Conservation (phyloP, 2,113 vertebrate genomes). For the Spea bombifrons region DNA sequence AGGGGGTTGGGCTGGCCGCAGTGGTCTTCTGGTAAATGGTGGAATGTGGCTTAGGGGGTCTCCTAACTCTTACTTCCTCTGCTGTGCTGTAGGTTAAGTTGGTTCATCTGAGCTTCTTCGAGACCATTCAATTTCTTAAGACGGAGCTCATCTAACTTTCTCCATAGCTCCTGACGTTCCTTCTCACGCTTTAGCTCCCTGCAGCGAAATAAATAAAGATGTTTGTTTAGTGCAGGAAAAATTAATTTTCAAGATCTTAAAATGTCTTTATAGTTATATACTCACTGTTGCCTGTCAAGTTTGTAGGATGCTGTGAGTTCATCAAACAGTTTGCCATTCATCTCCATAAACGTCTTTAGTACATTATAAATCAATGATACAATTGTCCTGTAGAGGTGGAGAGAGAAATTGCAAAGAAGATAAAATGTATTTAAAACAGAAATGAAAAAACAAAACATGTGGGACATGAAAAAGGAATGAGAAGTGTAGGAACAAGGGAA, state of each 20-base stretch:
- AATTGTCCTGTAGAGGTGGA: slow-evolving; percentile 72
- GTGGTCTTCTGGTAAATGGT: slow-evolving; percentile 51
- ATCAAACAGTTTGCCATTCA: slow-evolving; percentile 89
- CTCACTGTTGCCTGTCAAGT: slow-evolving; percentile 92
- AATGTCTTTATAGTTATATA: slow-evolving; percentile 20
- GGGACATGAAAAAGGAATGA: not conserved
- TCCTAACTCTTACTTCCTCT: slow-evolving; percentile 68
- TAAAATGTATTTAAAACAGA: not conserved
- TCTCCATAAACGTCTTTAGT: slow-evolving; percentile 94
- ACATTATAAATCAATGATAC: slow-evolving; percentile 93
- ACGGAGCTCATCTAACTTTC: slow-evolving; percentile 78
- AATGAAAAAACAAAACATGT: not conserved
- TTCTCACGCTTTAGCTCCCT: slow-evolving; percentile 83
- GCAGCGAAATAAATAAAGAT: not conserved
- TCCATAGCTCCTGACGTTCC: slow-evolving; percentile 82
- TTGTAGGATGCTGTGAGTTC: slow-evolving; percentile 92
- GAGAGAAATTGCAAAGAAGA: not conserved
- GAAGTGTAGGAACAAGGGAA: not conserved
- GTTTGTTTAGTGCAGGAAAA: not conserved
- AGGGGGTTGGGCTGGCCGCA: slow-evolving; percentile 46
- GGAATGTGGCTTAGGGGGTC: slow-evolving; percentile 55
- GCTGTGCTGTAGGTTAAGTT: slow-evolving; percentile 59
- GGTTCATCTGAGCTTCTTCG: slow-evolving; percentile 65
- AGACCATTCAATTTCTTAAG: slow-evolving; percentile 78
- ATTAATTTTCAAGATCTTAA: no score